Percentiles rank a stretch among this genome's conserved stretches.
Conservation (phyloP, 2,113 vertebrate species). For the Harpagus bidentatus region DNA sequence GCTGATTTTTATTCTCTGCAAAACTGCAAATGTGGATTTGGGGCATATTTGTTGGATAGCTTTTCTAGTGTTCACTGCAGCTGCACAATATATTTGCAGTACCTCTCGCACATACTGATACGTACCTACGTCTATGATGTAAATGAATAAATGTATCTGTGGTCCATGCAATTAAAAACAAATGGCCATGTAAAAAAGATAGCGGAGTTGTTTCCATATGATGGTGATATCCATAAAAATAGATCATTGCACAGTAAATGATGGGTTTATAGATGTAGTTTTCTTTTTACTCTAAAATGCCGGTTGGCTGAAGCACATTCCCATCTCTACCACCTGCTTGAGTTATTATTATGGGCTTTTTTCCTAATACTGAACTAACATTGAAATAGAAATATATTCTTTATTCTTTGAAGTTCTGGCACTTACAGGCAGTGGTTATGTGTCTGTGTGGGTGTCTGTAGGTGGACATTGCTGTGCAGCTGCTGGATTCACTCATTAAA, state of each 20-base stretch:
- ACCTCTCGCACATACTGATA: background rate
- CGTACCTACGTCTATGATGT: background rate
- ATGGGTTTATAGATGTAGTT: background rate
- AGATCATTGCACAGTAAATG: slow-evolving; percentile 1
- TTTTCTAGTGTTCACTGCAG: background rate
- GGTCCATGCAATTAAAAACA: slow-evolving; percentile 58
- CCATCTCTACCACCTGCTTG: background rate
- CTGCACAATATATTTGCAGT: background rate
- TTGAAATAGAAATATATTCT: background rate
- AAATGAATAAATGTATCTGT: slow-evolving; percentile 31
- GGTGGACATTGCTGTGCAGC: background rate
- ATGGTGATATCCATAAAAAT: background rate
- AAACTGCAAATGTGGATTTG: background rate
- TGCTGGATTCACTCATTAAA: background rate
- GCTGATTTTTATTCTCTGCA: slow-evolving; percentile 16
- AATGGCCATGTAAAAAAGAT: slow-evolving; percentile 32
- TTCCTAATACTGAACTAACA: background rate
- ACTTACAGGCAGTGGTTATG: background rate
- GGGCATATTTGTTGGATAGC: background rate
- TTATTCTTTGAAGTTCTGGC: background rate
- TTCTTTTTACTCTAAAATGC: background rate
- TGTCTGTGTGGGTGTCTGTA: background rate
- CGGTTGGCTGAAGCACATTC: background rate
- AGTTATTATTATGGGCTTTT: background rate
- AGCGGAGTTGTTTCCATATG: background rate